These are phyloP conservation scores for Meiosimyza decipiens DNA, from an alignment of 2,888 invertebrate genomes.

Conservation along the genomic window DNA sequence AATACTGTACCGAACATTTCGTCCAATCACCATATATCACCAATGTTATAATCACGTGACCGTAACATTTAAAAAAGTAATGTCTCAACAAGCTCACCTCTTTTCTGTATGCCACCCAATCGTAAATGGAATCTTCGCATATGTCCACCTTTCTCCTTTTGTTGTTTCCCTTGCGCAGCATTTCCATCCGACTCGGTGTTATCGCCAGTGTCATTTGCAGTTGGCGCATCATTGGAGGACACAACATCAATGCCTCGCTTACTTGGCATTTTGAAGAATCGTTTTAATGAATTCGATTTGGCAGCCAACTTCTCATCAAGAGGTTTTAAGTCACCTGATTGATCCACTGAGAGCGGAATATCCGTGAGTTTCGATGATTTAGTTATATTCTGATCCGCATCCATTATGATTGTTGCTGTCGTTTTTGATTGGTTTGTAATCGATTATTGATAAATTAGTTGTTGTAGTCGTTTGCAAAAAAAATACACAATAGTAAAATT, in stretches of 20 bases:
- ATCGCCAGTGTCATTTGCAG: neutral
- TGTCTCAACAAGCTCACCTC: neutral
- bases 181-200: neutral
- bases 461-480: conserved; percentile 23
- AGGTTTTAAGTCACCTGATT: conserved; percentile 32
- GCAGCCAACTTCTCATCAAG: conserved; percentile 41
- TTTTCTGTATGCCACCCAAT: conserved; percentile 33
- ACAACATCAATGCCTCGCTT: conserved; percentile 39
- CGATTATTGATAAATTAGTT: neutral
- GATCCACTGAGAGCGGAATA: conserved; percentile 33
- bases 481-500: conserved; percentile 16
- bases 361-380: conserved; percentile 33
- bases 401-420: conserved; percentile 26
- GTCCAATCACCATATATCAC: no score
- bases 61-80: no score
- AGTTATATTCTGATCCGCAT: conserved; percentile 28
- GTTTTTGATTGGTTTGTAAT: neutral
- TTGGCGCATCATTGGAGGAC: neutral
- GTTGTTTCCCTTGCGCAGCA: neutral
- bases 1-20: no score
- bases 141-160: conserved; percentile 6
- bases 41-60: no score
- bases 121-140: conserved; percentile 38
- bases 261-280: conserved; percentile 55
- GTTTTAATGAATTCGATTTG: conserved; percentile 53